phyloP scores from a whole-genome alignment of 2,113 vertebrate genomes.

The Myiozetetes cayanensis region DNA sequence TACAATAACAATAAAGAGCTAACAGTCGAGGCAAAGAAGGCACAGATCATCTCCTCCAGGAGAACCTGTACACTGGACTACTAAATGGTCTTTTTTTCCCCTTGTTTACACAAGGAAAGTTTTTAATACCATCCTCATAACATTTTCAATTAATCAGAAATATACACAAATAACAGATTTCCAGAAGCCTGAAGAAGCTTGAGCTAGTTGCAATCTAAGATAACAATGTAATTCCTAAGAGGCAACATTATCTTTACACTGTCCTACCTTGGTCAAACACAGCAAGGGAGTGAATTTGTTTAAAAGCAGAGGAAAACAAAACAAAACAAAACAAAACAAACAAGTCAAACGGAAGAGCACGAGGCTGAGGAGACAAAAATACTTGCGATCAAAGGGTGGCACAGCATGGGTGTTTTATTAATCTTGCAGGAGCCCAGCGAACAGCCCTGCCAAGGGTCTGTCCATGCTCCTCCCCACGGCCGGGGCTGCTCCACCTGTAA shows the following conservation, averaged over 20 bases:
- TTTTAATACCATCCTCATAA: neutral
- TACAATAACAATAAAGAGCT: neutral
- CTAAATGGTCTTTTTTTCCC: neutral
- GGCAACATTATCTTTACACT: neutral
- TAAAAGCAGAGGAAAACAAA: neutral
- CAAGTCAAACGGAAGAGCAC: neutral
- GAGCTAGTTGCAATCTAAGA: neutral
- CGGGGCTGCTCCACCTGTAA: neutral
- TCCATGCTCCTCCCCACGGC: rapidly evolving
- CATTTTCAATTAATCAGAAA: neutral
- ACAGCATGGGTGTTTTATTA: neutral
- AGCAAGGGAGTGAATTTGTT: neutral
- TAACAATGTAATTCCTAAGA: neutral
- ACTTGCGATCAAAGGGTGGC: neutral
- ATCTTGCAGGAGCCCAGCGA: neutral
- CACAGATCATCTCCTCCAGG: neutral
- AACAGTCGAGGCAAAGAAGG: neutral
- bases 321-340: neutral
- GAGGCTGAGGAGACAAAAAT: neutral
- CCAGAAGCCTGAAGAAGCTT: neutral
- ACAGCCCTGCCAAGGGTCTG: neutral
- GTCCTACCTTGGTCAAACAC: neutral
- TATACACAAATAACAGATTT: neutral
- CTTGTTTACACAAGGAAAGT: neutral
- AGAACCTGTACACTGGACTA: neutral